Evolutionary conservation across 2,888 invertebrate genomes (phyloP).

Genomic region (Tetrapedia diversipes): DNA sequence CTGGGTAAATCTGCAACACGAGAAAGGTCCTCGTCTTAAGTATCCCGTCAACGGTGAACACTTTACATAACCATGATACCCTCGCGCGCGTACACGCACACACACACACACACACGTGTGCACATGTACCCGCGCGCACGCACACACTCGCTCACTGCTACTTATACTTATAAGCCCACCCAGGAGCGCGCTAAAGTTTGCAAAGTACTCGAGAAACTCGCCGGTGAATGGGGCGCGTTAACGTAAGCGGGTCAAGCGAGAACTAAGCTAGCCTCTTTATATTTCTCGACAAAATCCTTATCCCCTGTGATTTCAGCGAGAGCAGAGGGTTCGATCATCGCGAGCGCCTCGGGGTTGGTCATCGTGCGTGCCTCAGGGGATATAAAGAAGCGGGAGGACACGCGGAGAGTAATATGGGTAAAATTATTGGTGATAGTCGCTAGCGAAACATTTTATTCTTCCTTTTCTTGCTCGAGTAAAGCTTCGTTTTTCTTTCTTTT

Average conservation of each 20-base stretch:
- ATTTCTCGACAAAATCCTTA: constrained; percentile 63
- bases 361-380: neutral
- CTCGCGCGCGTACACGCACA: too few relatives aligned
- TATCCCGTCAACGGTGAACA: constrained; percentile 50
- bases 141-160: constrained; percentile 62
- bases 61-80: constrained; percentile 53
- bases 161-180: constrained; percentile 68
- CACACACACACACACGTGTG: too few relatives aligned
- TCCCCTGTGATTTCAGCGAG: constrained; percentile 43
- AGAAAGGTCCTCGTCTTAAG: constrained; percentile 63
- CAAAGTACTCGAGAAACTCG: constrained; percentile 69
- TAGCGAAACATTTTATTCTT: too few relatives aligned
- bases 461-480: too few relatives aligned
- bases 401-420: too few relatives aligned
- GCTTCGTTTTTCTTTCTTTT: too few relatives aligned
- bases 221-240: constrained; percentile 69
- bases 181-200: constrained; percentile 65
- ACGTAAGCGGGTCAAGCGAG: constrained; percentile 72
- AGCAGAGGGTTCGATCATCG: constrained; percentile 37
- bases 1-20: constrained; percentile 80
- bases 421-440: too few relatives aligned
- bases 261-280: constrained; percentile 72
- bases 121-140: too few relatives aligned
- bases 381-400: neutral
- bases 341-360: neutral